Evolutionary conservation across 2,113 vertebrate genomes (phyloP), one percentile per base, ranked within the genome.

Genomic region (Labeo catla): DNA sequence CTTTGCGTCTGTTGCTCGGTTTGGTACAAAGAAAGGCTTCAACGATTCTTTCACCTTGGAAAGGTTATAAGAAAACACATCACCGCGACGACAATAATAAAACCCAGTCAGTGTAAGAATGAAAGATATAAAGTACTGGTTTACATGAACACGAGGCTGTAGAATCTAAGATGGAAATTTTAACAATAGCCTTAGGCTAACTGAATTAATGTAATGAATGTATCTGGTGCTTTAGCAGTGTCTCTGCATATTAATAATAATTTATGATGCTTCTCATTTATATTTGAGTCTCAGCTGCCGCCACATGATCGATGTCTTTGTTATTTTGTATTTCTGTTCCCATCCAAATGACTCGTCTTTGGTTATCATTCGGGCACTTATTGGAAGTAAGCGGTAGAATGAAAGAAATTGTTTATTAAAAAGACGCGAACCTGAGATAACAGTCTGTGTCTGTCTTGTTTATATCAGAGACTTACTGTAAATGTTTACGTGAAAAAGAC

Each of bases 1-100:
- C 23, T n/a, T 19, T 70, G 12, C 2, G 54, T 43, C 6, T 65
- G 4, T 70, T 77, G 21, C 47, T 43, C 47, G 11, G 19, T 28
- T 45, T 1, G 16, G 28, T 15, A 10, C 28, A 45, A 43, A 45
- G n/a, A 65, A 68, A 66, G 54, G 16, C 43, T 73, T n/a, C 10
- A 28, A 83, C 36, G 21, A 36, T 23, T 49, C 2, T 47, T 74
- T 88, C 84, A 88, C 87, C 84, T 88, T 86, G 87, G 63, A 72
- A 21, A 84, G 81, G 76, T 81, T 84, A 84, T 49, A 36, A 65
- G 61, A 54, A 15, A 84, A 76, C 12, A 49, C 36, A 21, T n/a
- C 72, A 34, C 28, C 47, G 45, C 15, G 9, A 61, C 19, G 54
- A 28, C 9, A 50, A 77, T 15, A 65, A 45, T 43, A 39, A 63